These are phyloP conservation scores for Epsilonema sp. DNA, from an alignment of 2,888 invertebrate species.

Conservation along the genomic window DNA sequence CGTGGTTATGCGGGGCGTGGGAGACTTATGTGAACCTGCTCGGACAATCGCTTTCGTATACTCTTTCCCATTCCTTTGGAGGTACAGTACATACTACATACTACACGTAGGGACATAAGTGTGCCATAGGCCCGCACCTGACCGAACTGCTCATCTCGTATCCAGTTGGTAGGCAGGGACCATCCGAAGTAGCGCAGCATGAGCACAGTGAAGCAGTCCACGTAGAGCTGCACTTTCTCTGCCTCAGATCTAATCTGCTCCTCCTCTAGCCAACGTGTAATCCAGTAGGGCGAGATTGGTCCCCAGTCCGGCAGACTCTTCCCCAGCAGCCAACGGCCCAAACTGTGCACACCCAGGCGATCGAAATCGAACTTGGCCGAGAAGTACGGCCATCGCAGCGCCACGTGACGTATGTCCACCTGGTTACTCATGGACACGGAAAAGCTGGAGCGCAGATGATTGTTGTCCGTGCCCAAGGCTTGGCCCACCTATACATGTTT, in stretches of 20 bases:
- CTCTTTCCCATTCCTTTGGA: too few relatives aligned
- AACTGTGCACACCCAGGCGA: neutral
- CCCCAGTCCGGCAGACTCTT: neutral
- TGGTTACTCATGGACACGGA: neutral
- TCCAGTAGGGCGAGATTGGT: neutral
- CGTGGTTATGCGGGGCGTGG: too few relatives aligned
- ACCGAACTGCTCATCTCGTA: neutral
- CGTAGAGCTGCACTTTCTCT: neutral
- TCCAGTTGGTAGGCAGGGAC: neutral
- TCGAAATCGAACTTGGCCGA: neutral
- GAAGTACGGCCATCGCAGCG: neutral
- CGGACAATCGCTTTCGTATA: too few relatives aligned
- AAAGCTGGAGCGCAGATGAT: neutral
- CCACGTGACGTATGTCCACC: neutral
- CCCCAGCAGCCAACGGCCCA: neutral
- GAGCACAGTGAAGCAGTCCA: neutral
- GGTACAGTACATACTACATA: too few relatives aligned
- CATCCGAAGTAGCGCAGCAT: neutral
- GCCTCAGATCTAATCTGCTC: neutral
- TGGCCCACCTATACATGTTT: neutral
- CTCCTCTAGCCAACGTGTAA: neutral
- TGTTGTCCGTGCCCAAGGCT: neutral
- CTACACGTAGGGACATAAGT: too few relatives aligned
- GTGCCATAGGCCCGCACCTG: neutral
- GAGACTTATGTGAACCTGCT: too few relatives aligned